Conservation (phyloP, 2,888 invertebrate genomes). For the Epinotia bilunana region DNA sequence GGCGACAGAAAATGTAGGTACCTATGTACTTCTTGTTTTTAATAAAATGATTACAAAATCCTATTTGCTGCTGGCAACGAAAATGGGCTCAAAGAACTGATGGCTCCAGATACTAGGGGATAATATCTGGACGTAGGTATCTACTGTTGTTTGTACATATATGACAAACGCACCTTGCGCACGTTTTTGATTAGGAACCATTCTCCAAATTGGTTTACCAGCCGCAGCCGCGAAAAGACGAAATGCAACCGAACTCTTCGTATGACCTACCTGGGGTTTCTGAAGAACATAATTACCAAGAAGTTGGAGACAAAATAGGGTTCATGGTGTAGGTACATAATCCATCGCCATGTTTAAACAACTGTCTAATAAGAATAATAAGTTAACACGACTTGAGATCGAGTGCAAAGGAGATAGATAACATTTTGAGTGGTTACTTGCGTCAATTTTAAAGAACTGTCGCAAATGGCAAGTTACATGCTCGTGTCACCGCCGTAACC, state of each 20-base stretch:
- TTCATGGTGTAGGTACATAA: not conserved
- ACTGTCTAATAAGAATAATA: not conserved
- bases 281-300: not conserved
- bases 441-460: conserved; percentile 18
- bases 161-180: too few species aligned
- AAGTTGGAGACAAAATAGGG: not conserved
- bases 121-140: too few species aligned
- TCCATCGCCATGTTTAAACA: not conserved
- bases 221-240: not conserved
- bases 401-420: conserved; percentile 7
- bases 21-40: too few species aligned
- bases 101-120: too few species aligned
- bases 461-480: conserved; percentile 4
- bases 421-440: conserved; percentile 16
- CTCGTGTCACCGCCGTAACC: not conserved
- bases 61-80: too few species aligned
- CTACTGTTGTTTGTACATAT: too few species aligned
- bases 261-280: not conserved
- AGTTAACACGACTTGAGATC: conserved; percentile 12
- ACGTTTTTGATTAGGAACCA: too few species aligned
- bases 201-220: not conserved
- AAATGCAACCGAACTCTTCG: not conserved
- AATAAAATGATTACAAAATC: too few species aligned
- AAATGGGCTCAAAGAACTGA: too few species aligned
- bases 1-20: too few species aligned